A percentile compares a stretch with the other conserved stretches of the same genome.
Evolutionary conservation across 1,140 invertebrate genomes (phyloP).

Genomic region (Bactericera cockerelli): DNA sequence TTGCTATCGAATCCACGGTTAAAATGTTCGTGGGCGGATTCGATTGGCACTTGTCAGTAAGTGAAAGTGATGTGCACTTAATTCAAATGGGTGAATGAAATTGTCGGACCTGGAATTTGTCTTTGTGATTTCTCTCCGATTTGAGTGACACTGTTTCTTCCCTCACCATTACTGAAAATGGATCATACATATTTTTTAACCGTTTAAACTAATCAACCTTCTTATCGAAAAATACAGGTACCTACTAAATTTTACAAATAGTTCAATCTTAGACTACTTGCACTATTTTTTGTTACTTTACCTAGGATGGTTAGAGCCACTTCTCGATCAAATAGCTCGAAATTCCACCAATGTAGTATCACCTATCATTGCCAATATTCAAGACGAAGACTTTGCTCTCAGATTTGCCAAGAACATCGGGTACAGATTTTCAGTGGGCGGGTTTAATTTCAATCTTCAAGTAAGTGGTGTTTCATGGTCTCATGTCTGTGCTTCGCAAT

Average conservation of each 20-base stretch:
- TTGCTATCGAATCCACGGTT: conserved; percentile 77
- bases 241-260: too few relatives aligned
- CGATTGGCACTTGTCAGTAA: conserved; percentile 80
- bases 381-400: conserved; percentile 78
- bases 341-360: conserved; percentile 83
- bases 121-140: too few relatives aligned
- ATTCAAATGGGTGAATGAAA: neutral
- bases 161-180: too few relatives aligned
- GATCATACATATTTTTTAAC: too few relatives aligned
- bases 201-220: too few relatives aligned
- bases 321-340: conserved; percentile 81
- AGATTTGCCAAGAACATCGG: conserved; percentile 64
- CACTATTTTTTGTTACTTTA: too few relatives aligned
- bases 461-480: too few relatives aligned
- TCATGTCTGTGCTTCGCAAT: too few relatives aligned
- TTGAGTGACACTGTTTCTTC: too few relatives aligned
- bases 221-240: too few relatives aligned
- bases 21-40: conserved; percentile 86
- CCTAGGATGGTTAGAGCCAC: conserved; percentile 91
- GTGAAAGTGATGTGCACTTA: neutral
- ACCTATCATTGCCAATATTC: conserved; percentile 84
- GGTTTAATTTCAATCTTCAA: conserved; percentile 93
- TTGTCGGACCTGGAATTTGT: neutral
- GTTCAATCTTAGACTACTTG: too few relatives aligned
- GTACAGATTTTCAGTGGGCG: conserved; percentile 81